These are phyloP conservation scores for Leucoma salicis DNA, from an alignment of 2,888 invertebrate species.

Conservation along the genomic window DNA sequence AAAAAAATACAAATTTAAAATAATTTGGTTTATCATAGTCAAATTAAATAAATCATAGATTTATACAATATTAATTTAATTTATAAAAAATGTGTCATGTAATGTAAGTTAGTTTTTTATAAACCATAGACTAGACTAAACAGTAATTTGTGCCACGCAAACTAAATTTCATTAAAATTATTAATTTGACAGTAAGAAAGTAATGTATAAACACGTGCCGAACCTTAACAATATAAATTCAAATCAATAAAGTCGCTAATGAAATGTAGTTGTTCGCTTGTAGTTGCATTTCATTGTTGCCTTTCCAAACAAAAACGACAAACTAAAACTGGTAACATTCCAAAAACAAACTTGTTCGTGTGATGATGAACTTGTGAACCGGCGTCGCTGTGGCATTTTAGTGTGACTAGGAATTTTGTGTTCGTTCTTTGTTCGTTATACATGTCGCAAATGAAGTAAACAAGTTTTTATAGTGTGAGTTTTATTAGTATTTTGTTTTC, in stretches of 20 bases:
- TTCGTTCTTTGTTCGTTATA: slow-evolving; percentile 74
- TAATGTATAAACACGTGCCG: slow-evolving; percentile 46
- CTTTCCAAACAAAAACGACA: slow-evolving; percentile 39
- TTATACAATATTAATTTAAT: too few relatives aligned
- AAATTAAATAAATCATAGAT: too few relatives aligned
- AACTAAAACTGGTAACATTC: slow-evolving; percentile 74
- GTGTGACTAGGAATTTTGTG: slow-evolving; percentile 70
- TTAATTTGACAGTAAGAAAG: slow-evolving; percentile 51
- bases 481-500: slow-evolving; percentile 68
- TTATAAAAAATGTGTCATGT: too few relatives aligned
- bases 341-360: slow-evolving; percentile 69
- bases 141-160: slow-evolving; percentile 60
- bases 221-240: slow-evolving; percentile 22
- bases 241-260: slow-evolving; percentile 22
- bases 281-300: slow-evolving; percentile 28
- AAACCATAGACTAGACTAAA: slow-evolving; percentile 50
- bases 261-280: slow-evolving; percentile 32
- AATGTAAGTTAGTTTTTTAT: too few relatives aligned
- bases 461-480: slow-evolving; percentile 60
- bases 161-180: slow-evolving; percentile 52
- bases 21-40: too few relatives aligned
- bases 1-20: too few relatives aligned
- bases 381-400: slow-evolving; percentile 77
- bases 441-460: slow-evolving; percentile 75
- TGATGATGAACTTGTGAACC: slow-evolving; percentile 79